Evolutionary conservation across 2,113 vertebrate genomes (phyloP), one percentile per base, ranked within the genome.

Genomic region (Onychostoma macrolepis): DNA sequence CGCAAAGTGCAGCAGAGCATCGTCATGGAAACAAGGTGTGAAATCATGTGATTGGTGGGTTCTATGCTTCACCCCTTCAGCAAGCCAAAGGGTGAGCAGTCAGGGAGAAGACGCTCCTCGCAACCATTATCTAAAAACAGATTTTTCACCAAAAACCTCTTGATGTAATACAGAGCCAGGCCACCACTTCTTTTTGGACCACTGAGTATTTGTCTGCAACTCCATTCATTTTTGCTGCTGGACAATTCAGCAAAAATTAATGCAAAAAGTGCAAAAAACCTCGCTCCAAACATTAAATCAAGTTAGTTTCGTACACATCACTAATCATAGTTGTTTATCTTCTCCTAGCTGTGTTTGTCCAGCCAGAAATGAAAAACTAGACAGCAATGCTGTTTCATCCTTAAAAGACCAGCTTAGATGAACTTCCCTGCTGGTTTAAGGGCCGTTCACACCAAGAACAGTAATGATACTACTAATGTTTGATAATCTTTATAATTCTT

Each of bases 11-110:
- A 90, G 93, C 87, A 90, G 90, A 91, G 89, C 85, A 94, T 94
- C 90, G 94, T 92, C 93, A 94, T 94, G 93, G 94, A 93, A 94
- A 95, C 92, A 93, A 93, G 91, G 92, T 85, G 80, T 75, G 79
- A 87, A 24, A 90, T 78, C 87, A 85, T 86, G 86, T 80, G 89
- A 88, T 69, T 85, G 88, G 89, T 75, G 89, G 90, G 90, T 93
- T 90, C 89, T 92, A 91, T 36, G 45, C 88, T 80, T 87, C 71
- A 33, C 78, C 88, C 88, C 63, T 41, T 80, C 26, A 75, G 83
- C 87, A 89, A 84, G 15, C 43, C 76, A 89, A 84, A 80, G 41
- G 38, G 69, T 83, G 30, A 76, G 58, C 65, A 33, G 24, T 30
- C 9, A 24, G 43, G 71, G 38, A 56, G 28, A 15, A 69, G 87